Base-by-base conservation (phyloP, 1,140 invertebrate species). In the Penaeus japonicus region DNA sequence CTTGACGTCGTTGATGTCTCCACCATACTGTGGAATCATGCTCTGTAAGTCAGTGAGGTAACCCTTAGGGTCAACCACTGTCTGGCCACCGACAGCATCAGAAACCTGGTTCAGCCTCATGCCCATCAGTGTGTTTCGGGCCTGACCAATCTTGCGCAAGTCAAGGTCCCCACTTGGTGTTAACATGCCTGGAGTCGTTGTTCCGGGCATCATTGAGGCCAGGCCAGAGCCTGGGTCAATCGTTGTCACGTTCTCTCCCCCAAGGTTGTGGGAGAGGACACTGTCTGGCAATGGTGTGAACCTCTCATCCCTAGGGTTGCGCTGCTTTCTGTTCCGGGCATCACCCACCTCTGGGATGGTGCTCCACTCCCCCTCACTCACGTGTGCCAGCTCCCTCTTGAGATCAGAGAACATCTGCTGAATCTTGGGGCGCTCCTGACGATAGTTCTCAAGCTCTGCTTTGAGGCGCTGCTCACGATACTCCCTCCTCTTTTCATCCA, bases 381-480 rank as follows among this genome's bases (percentile, higher is more conserved):
- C 97, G 77, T 93, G 94, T 90, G 96, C 95, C 35, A 99, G 93
- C 91, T 98, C 97, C 92, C 99, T 94, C 93, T 99, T 99, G 5
- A 99, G 93, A 93, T 99, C 99, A 75, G 97, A 99, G 92, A 99
- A 99, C 92, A 99, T 98, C 92, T 99, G 99, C 92, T 99, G 99
- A 92, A 99, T 99, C 94, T 99, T 99, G 35, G 98, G 98, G 89
- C 98, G 94, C 93, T 99, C 99, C 93, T 99, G 98, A 92, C 98
- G 97, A 94, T 98, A 99, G 92, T 96, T 96, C 93, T 99, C 99
- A 90, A 99, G 94, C 93, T 99, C 98, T 92, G 91, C 91, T 91
- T 93, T 93, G 5, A 92, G 84, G 10, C 96, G 93, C 91, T 96
- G 96, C 91, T 96, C 97, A 92, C 97, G 94, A 91, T 99, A 98